These are phyloP conservation scores for Cromileptes altivelis DNA, from an alignment of 2,113 vertebrate species.

Conservation along the genomic window DNA sequence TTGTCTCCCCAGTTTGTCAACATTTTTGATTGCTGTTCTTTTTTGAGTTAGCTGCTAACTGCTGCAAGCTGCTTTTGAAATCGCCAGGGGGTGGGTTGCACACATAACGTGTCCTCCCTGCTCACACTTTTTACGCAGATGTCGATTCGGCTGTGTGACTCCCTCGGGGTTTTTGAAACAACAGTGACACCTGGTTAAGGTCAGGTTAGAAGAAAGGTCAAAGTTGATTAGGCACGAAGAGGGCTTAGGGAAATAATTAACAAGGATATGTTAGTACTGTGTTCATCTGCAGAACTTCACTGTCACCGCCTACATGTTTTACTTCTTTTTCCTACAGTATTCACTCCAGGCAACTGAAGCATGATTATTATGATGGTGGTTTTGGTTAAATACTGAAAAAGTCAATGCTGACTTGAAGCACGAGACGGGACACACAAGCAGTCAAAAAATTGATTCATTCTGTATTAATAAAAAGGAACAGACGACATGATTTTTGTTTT, in stretches of 20 bases:
- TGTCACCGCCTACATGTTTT: neutral
- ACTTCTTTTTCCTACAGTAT: neutral
- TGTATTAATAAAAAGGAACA: neutral
- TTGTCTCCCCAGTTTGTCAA: too few relatives aligned
- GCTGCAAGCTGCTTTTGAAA: too few relatives aligned
- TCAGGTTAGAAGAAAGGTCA: neutral
- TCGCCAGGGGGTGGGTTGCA: too few relatives aligned
- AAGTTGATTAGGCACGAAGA: neutral
- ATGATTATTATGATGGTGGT: neutral
- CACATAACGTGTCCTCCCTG: too few relatives aligned
- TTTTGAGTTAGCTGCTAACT: too few relatives aligned
- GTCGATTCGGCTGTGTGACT: too few relatives aligned
- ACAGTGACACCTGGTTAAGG: neutral
- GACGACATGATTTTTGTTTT: neutral
- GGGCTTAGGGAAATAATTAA: neutral
- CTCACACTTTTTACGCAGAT: too few relatives aligned
- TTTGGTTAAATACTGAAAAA: conserved; percentile 5
- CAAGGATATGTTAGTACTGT: neutral
- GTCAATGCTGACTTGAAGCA: neutral
- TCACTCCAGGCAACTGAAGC: neutral
- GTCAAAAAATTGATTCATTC: neutral
- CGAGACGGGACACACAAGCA: neutral
- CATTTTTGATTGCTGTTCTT: too few relatives aligned
- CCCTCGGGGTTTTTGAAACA: too few relatives aligned
- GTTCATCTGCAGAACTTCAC: neutral